Evolutionary conservation across 2,888 invertebrate genomes (phyloP), one percentile per base, ranked within the genome.

Genomic region (Bedellia somnulentella): DNA sequence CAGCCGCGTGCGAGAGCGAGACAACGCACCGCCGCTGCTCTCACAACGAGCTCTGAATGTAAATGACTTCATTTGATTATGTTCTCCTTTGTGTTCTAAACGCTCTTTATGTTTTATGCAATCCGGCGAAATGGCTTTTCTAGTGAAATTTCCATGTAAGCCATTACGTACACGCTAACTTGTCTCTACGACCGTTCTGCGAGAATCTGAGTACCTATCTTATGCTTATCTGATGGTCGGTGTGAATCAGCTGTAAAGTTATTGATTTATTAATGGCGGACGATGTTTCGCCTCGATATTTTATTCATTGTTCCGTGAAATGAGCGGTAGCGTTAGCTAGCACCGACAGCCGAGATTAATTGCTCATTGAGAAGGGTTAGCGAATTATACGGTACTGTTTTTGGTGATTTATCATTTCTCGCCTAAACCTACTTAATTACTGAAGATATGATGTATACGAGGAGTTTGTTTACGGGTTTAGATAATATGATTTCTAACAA

Each of bases 11-110:
- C 49, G 57, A 49, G 60, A 66, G 49, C 25, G 60, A 51, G 67
- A 61, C 38, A 43, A 42, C 39, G 32, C 37, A 33, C 50, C 45
- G 41, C 41, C 54, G 42, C 54, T 44, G 46, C 46, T 59, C 53
- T 43, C 47, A 49, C 51, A 51, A 24, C 58, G 47, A 50, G 52
- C 47, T 50, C 50, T 63, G 70, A 71, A 71, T 70, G 61, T 59
- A 67, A 71, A 73, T 68, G 57, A 60, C 66, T 70, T 67, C 68
- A 71, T 71, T 71, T 68, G 60, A 63, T 67, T 66, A 63, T 62
- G 58, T 60, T 61, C 52, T 49, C 49, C 51, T 52, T 43, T 48
- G 57, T 59, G 22, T 13, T 29, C 16, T 29, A 13, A 56, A 61
- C 52, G 60, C 51, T 62, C 55, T 59, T 58, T 59, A 60, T 57